Evolutionary conservation across 2,888 invertebrate species (phyloP), one percentile per base, ranked within the genome.

Genomic region (Drosophila mettleri): DNA sequence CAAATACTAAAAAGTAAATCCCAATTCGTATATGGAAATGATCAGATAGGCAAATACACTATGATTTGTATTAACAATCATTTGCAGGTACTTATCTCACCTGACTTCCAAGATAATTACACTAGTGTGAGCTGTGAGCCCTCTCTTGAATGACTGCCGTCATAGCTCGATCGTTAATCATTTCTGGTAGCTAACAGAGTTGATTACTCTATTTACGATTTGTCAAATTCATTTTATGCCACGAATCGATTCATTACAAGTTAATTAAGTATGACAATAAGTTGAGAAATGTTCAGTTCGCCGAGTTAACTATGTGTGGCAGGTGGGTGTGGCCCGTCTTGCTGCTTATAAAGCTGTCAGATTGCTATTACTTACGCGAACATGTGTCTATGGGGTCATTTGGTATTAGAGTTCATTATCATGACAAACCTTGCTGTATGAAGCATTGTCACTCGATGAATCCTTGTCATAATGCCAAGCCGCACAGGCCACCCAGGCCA

Each of bases 171-270:
- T 34, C 33, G 65, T 65, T 53, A 45, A 65, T 65, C 52, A 29
- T 36, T 9, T 18, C 12, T n/a, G 39, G 41, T 53, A 22, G 33
- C 34, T 12, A 45, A n/a, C 39, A 20, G n/a, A 48, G 16, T 5
- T 16, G 27, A 46, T 29, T 29, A 46, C 53, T 46, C 14, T n/a
- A 53, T 33, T 24, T 64, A 29, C 12, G 54, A 54, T 54, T 38
- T 41, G 43, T 31, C 18, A 24, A 66, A 54, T 58, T 58, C 38
- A 68, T 60, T 78, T 66, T 46, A 49, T 46, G 60, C 34, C 64
- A 49, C 67, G 61, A 81, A 78, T 68, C 62, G 51, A 79, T 75
- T 79, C 62, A 76, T 20, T 65, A 34, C 63, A 64, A 18, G 34
- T 18, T 43, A 77, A 54, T 58, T 53, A 33, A 66, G 51, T 18